A percentile compares a stretch with the other conserved stretches of the same genome.
phyloP scores from a whole-genome alignment of 2,113 vertebrate species.

The Arenaria interpres region DNA sequence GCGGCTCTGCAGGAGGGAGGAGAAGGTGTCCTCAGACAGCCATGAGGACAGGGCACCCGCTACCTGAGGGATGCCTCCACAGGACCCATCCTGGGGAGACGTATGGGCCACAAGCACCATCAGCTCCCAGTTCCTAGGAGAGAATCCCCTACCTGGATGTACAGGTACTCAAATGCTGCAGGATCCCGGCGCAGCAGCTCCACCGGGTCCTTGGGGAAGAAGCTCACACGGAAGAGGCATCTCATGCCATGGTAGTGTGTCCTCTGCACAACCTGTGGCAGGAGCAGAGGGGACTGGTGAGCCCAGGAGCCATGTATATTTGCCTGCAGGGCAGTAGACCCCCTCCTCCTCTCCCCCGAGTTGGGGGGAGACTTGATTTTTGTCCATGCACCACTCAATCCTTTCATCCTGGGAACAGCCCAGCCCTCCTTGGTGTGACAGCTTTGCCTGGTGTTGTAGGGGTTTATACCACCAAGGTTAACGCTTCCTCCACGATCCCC shows the following conservation, averaged over 20 bases:
- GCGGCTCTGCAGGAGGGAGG: conserved; percentile 82
- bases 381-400: background rate
- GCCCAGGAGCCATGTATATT: rapidly evolving
- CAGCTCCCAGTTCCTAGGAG: background rate
- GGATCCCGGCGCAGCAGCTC: conserved; percentile 92
- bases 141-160: conserved; percentile 86
- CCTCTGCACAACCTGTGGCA: conserved; percentile 92
- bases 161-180: conserved; percentile 96
- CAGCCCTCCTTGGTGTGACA: background rate
- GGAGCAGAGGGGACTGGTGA: background rate
- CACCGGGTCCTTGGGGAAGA: conserved; percentile 96
- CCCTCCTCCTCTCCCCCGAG: background rate
- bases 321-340: background rate
- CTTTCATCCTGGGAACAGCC: background rate
- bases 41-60: background rate
- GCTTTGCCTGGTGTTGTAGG: background rate
- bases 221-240: conserved; percentile 96
- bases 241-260: conserved; percentile 98
- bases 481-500: rapidly evolving
- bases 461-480: background rate
- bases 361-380: background rate
- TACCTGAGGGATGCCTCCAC: background rate
- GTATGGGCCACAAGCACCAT: rapidly evolving
- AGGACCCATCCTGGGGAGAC: background rate
- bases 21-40: background rate